Evolutionary conservation across 1,140 invertebrate genomes (phyloP), one percentile per base, ranked within the genome.

Genomic region (Cotesia chilonis): DNA sequence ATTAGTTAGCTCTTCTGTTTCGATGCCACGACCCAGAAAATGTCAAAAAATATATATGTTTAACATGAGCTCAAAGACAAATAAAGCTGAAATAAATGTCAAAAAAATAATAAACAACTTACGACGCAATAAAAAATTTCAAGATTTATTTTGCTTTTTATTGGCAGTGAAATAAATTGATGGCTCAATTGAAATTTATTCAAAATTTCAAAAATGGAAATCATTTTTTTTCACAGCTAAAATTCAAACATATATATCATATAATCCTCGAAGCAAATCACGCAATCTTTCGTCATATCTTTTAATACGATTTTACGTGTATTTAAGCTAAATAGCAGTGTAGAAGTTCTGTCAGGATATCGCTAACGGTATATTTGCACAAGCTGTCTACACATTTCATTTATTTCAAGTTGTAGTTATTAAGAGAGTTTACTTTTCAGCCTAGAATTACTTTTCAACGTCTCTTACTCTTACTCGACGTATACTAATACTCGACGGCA

Each of bases 341-440:
- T 14, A 7, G 5, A 35, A 63, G 7, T 10, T 59, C 28, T 57
- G 12, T 17, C 20, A 60, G 41, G 67, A 68, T 73, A 75, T 75
- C 55, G 55, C 70, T 52, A 76, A 67, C 51, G 66, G 54, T 54
- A 57, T 76, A 70, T 76, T 76, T 74, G 71, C 70, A 68, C 68
- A 71, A 52, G 51, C 51, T 59, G 66, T 59, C 70, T 6, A n/a
- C 17, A 38, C 7, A 55, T 69, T 70, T 51, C 67, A 55, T 71
- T 66, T 28, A 61, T 68, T 38, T 57, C 36, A 57, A 5, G 57
- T 41, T 36, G 57, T 55, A 55, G 9, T n/a, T 54, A 4, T 70
- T 20, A n/a, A 55, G 14, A 55, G 67, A 79, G 81, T 86, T 86
- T 86, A 77, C 83, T 79, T 77, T 85, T 84, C 83, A 78, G 83